These are phyloP conservation scores for Drosophila siamana DNA, from an alignment of 2,888 invertebrate species.

Conservation along the genomic window DNA sequence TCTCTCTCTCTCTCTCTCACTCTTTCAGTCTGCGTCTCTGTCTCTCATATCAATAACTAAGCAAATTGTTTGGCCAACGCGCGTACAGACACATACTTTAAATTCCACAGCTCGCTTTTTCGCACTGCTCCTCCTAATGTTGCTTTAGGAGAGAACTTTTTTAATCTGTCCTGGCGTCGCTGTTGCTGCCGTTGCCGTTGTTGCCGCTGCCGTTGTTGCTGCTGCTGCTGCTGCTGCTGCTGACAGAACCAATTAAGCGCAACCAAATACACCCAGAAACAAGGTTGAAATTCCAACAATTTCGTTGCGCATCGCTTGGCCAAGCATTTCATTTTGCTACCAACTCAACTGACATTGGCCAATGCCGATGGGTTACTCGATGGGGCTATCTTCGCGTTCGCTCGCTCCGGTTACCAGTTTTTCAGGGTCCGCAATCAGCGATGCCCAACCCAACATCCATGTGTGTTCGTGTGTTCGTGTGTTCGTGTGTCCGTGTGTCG, in stretches of 20 bases:
- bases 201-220: constrained; percentile 36
- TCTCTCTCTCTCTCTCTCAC: constrained; percentile 3
- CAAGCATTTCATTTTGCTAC: constrained; percentile 57
- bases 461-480: constrained; percentile 24
- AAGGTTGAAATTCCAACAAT: constrained; percentile 80
- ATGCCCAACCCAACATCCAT: neutral
- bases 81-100: constrained; percentile 72
- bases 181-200: constrained; percentile 6
- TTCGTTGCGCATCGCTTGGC: constrained; percentile 71
- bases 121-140: constrained; percentile 72
- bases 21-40: neutral
- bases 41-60: constrained; percentile 77
- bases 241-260: constrained; percentile 82
- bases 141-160: constrained; percentile 78
- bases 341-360: constrained; percentile 43
- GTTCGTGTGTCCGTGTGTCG: too few relatives aligned
- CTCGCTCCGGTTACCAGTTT: constrained; percentile 9
- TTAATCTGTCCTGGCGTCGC: constrained; percentile 69
- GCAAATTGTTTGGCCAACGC: constrained; percentile 76
- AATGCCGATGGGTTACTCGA: constrained; percentile 8
- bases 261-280: constrained; percentile 73
- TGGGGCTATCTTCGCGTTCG: neutral
- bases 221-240: constrained; percentile 59
- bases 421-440: constrained; percentile 23
- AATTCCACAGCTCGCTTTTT: constrained; percentile 60